Conservation (phyloP, 2,797 vertebrate species). For the Eospalax fontanierii region DNA sequence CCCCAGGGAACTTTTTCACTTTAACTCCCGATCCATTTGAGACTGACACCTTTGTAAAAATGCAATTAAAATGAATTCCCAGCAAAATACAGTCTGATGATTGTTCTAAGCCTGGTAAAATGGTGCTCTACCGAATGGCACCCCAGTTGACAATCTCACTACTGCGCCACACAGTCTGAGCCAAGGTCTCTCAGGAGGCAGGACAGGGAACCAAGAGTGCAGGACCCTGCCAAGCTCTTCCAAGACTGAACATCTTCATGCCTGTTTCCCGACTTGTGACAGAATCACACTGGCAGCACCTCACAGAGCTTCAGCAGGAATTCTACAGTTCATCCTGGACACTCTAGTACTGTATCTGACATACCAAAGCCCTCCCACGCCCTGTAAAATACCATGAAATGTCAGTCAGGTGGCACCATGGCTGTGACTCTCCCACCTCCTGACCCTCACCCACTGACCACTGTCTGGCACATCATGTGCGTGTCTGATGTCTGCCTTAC, state of each 20-base stretch:
- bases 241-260: background rate
- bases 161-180: rapidly evolving
- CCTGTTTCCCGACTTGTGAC: background rate
- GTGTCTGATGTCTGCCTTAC: background rate
- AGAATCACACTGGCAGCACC: rapidly evolving
- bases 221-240: background rate
- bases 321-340: background rate
- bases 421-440: background rate
- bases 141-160: background rate
- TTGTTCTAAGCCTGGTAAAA: background rate
- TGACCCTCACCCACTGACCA: background rate
- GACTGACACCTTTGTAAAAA: background rate
- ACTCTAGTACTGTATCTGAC: background rate
- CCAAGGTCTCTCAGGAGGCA: background rate
- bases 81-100: background rate
- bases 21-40: background rate
- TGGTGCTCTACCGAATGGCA: background rate
- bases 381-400: background rate
- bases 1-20: background rate
- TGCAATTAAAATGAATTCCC: conserved; percentile 38
- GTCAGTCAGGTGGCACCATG: background rate
- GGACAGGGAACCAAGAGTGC: background rate
- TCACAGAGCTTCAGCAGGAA: background rate
- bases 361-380: background rate
- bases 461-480: background rate